A percentile compares a stretch with the other conserved stretches of the same genome.
phyloP scores from a whole-genome alignment of 2,113 vertebrate species.

The Arvicanthis niloticus region DNA sequence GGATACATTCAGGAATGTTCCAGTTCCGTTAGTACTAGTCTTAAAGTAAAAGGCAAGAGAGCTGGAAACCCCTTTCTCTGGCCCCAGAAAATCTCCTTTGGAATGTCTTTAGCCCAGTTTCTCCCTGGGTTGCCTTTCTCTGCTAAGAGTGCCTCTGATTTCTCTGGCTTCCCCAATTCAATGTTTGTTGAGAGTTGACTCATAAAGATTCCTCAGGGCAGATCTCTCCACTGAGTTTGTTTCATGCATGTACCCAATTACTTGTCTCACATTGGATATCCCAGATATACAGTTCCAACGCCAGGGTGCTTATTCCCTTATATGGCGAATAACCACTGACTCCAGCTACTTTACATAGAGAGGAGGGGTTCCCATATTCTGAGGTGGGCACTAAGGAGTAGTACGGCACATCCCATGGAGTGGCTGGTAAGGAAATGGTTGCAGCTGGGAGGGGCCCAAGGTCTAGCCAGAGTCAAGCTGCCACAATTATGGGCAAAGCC shows the following conservation, averaged over 20 bases:
- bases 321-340: neutral
- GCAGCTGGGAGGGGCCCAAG: neutral
- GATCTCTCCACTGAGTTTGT: neutral
- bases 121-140: neutral
- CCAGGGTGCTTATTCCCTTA: neutral
- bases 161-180: neutral
- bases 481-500: too few relatives aligned
- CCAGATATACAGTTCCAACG: neutral
- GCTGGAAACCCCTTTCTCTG: neutral
- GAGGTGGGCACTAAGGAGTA: neutral
- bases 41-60: neutral
- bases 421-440: neutral
- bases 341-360: neutral
- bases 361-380: neutral
- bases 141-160: neutral
- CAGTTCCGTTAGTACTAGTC: neutral
- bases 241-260: fast-evolving
- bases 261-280: too few relatives aligned
- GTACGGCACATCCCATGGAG: fast-evolving
- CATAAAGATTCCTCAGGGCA: neutral
- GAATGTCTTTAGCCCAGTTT: neutral
- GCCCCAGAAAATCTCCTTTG: neutral
- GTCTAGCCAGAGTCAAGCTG: neutral
- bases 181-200: neutral
- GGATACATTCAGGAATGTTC: neutral